phyloP scores from a whole-genome alignment of 2,888 invertebrate genomes.

The Hypercompe scribonia region DNA sequence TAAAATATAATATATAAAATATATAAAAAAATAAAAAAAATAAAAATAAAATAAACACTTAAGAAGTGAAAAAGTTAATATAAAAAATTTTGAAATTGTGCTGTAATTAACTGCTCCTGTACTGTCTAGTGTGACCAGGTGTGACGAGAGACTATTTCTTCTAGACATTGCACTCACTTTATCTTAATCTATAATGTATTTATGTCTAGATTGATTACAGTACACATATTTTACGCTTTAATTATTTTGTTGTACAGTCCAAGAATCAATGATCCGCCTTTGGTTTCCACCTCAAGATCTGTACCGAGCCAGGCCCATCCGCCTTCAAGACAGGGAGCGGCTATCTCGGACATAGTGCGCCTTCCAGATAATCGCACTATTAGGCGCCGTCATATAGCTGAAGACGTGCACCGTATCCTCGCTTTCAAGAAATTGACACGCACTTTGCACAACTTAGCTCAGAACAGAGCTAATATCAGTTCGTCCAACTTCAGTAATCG shows the following conservation, averaged over 20 bases:
- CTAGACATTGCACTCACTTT: not conserved
- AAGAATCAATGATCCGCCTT: conserved; percentile 27
- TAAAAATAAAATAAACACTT: too few species aligned
- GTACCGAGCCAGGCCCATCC: not conserved
- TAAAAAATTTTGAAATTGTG: too few species aligned
- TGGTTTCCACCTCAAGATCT: conserved; percentile 27
- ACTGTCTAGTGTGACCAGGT: too few species aligned
- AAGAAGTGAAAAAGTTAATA: too few species aligned
- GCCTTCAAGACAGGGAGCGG: not conserved
- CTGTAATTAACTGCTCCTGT: too few species aligned
- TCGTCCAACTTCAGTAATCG: not conserved
- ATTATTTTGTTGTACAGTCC: conserved; percentile 19
- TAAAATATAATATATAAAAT: too few species aligned
- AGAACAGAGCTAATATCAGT: conserved; percentile 21
- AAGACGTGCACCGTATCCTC: conserved; percentile 59
- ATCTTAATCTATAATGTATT: not conserved
- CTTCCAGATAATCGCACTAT: conserved; percentile 21
- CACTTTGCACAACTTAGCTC: conserved; percentile 38
- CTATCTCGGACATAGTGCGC: conserved; percentile 1
- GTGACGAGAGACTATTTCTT: too few species aligned
- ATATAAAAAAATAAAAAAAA: too few species aligned
- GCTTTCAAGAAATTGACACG: conserved; percentile 60
- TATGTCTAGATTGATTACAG: not conserved
- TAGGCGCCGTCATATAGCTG: conserved; percentile 25
- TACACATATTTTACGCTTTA: not conserved